These are phyloP conservation scores for Pemphigus obesinymphae DNA, from an alignment of 1,140 invertebrate genomes.

Conservation along the genomic window DNA sequence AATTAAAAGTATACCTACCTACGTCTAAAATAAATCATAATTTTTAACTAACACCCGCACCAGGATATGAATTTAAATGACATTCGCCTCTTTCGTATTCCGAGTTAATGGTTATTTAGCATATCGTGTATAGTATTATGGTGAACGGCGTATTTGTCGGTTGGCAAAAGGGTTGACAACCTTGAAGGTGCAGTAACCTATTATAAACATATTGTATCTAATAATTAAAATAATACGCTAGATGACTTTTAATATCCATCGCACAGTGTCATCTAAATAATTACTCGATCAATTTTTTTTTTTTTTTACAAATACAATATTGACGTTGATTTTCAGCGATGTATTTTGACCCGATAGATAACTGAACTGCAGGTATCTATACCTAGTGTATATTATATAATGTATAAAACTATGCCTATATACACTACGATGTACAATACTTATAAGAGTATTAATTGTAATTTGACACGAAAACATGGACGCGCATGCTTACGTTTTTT, in stretches of 20 bases:
- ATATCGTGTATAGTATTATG: not conserved
- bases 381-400: too few relatives aligned
- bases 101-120: not conserved
- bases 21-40: not conserved
- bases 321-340: not conserved
- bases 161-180: slow-evolving; percentile 7
- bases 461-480: too few relatives aligned
- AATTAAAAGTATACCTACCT: not conserved
- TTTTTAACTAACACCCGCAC: not conserved
- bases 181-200: slow-evolving; percentile 12
- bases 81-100: not conserved
- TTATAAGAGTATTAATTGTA: too few relatives aligned
- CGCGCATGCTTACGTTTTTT: too few relatives aligned
- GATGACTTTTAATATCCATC: not conserved
- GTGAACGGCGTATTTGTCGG: too few relatives aligned
- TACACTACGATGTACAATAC: not conserved
- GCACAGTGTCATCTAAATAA: slow-evolving; percentile 2
- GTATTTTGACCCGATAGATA: too few relatives aligned
- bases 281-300: slow-evolving; percentile 3
- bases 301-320: not conserved
- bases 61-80: not conserved
- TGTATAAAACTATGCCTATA: too few relatives aligned
- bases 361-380: too few relatives aligned
- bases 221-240: slow-evolving; percentile 28
- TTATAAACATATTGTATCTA: not conserved